A percentile compares a stretch with the other conserved stretches of the same genome.
These are phyloP conservation scores for Stenotaenia linearis DNA, from an alignment of 2,888 invertebrate species.

Conservation along the genomic window DNA sequence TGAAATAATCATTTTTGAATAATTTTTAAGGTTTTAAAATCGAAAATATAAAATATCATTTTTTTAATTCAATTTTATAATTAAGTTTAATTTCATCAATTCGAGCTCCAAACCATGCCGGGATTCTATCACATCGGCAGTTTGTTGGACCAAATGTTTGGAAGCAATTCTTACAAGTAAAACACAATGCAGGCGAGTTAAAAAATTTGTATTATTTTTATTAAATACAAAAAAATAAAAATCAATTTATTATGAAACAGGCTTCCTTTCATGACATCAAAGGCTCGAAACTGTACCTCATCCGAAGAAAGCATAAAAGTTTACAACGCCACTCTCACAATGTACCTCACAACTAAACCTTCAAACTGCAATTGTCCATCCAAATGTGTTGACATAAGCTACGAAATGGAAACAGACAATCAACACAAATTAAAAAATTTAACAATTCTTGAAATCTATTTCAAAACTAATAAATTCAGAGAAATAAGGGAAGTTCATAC, in stretches of 20 bases:
- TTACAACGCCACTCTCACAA: background rate
- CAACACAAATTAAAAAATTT: background rate
- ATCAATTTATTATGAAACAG: background rate
- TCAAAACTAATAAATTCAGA: background rate
- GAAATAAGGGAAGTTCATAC: background rate
- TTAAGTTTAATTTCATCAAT: background rate
- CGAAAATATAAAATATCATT: too few species aligned
- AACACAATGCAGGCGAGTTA: background rate
- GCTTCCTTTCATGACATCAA: slow-evolving; percentile 26
- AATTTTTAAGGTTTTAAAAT: too few species aligned
- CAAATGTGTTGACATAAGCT: too few species aligned
- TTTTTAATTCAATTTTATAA: too few species aligned
- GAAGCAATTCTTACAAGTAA: background rate
- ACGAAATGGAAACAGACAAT: too few species aligned
- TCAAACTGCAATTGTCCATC: too few species aligned
- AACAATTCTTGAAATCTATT: slow-evolving; percentile 21
- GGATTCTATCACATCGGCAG: background rate
- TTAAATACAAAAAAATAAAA: too few species aligned
- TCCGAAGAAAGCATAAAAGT: background rate
- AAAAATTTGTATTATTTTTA: too few species aligned
- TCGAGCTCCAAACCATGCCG: background rate
- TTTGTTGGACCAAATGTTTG: slow-evolving; percentile 13
- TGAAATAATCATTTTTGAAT: too few species aligned
- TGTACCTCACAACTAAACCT: background rate
- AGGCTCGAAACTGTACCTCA: background rate